Conservation (phyloP, 2,888 invertebrate species). For the Ectobius pallidus region DNA sequence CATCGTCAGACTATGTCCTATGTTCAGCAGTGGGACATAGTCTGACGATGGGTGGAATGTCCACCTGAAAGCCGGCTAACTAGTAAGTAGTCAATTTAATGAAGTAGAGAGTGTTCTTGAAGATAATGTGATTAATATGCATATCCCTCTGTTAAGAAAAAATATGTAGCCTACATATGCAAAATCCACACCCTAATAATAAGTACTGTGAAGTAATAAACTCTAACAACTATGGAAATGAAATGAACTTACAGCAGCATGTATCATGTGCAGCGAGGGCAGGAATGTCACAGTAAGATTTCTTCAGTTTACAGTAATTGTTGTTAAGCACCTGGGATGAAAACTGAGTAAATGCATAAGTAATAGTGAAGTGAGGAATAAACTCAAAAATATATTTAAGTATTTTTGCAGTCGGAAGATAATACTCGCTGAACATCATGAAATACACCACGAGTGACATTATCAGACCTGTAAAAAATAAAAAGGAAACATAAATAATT, state of each 20-base stretch:
- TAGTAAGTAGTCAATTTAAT: no score
- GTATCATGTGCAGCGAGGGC: not conserved
- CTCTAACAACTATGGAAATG: no score
- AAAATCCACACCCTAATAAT: no score
- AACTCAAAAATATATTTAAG: constrained; percentile 35
- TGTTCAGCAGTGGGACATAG: no score
- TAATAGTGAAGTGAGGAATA: constrained; percentile 42
- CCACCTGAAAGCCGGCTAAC: no score
- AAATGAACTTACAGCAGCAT: constrained; percentile 20
- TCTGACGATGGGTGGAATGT: no score
- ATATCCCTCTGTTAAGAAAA: no score
- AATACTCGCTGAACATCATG: constrained; percentile 32
- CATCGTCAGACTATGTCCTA: no score
- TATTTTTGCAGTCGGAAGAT: constrained; percentile 27
- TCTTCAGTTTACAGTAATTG: constrained; percentile 40
- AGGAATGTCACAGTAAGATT: not conserved
- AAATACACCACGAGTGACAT: constrained; percentile 39
- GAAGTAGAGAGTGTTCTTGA: no score
- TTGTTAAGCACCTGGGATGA: constrained; percentile 39
- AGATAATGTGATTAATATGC: no score
- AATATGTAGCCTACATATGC: no score
- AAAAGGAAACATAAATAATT: not conserved
- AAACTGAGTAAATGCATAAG: constrained; percentile 39
- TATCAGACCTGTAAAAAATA: constrained; percentile 38
- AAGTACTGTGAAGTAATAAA: no score